Conservation (phyloP, 1,140 invertebrate species). For the Pseudomyrmex flavicornis region DNA sequence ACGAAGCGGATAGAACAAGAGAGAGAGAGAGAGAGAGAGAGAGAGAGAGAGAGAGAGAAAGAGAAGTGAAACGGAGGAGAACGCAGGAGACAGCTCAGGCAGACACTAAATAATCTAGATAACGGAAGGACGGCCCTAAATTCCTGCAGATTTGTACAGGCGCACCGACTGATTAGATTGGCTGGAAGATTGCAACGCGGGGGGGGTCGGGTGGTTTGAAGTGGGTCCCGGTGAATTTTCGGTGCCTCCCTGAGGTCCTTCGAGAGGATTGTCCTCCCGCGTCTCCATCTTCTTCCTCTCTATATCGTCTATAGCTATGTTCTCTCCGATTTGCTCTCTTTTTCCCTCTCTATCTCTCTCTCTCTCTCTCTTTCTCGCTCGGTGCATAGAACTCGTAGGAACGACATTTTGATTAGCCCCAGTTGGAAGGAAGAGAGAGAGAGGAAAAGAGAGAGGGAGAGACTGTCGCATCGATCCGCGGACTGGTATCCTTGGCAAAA, state of each 20-base stretch:
- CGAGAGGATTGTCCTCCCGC: conserved; percentile 29
- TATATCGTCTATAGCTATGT: background rate
- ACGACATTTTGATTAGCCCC: conserved; percentile 71
- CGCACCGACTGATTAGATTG: conserved; percentile 70
- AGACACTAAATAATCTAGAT: conserved; percentile 78
- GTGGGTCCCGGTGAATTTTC: conserved; percentile 58
- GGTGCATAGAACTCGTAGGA: conserved; percentile 37
- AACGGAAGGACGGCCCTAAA: conserved; percentile 76
- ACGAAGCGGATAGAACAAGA: conserved; percentile 52
- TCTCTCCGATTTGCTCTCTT: background rate
- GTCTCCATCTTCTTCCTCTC: background rate
- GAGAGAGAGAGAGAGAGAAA: background rate
- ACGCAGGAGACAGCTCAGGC: conserved; percentile 64
- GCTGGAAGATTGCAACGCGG: conserved; percentile 63
- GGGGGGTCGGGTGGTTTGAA: background rate
- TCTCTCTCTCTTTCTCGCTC: background rate
- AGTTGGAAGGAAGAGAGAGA: background rate
- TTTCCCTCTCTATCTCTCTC: background rate
- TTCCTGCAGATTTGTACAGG: conserved; percentile 72
- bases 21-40: background rate
- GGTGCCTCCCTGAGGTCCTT: conserved; percentile 45
- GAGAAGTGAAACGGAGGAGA: conserved; percentile 21
- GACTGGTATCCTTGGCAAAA: conserved; percentile 62
- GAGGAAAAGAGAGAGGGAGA: no score
- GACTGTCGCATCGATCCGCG: conserved; percentile 51